Percentiles rank a stretch among this genome's conserved stretches.
Evolutionary conservation across 2,888 invertebrate genomes (phyloP).

Genomic region (Adineta ricciae): DNA sequence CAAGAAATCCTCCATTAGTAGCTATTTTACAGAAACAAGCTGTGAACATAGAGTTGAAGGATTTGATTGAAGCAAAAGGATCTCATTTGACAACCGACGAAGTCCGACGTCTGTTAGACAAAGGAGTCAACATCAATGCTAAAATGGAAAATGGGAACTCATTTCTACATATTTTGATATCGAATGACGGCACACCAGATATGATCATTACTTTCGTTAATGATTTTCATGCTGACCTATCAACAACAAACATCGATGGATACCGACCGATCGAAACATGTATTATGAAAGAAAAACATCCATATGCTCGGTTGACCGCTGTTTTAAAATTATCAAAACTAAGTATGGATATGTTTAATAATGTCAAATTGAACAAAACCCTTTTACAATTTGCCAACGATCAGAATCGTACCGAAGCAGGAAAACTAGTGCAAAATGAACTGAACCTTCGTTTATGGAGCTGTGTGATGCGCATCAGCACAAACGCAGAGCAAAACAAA

Average conservation of each 20-base stretch:
- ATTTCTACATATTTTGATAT: background rate
- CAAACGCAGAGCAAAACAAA: background rate
- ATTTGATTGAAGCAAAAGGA: background rate
- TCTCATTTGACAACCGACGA: background rate
- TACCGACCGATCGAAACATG: background rate
- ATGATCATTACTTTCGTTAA: background rate
- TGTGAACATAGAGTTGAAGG: background rate
- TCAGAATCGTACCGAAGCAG: background rate
- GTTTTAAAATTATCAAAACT: background rate
- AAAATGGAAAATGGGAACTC: background rate
- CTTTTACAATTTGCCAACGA: background rate
- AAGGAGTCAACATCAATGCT: background rate
- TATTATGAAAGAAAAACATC: background rate
- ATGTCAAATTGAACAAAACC: background rate
- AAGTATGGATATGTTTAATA: background rate
- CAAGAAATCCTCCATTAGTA: background rate
- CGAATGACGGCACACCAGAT: background rate
- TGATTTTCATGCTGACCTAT: background rate
- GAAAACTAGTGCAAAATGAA: background rate
- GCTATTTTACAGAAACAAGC: background rate
- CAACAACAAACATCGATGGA: background rate
- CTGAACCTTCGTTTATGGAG: background rate
- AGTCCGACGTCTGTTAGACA: background rate
- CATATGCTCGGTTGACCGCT: background rate
- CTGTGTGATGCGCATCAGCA: background rate